Conservation (phyloP, 2,797 vertebrate species). For the Pagetopsis macropterus region DNA sequence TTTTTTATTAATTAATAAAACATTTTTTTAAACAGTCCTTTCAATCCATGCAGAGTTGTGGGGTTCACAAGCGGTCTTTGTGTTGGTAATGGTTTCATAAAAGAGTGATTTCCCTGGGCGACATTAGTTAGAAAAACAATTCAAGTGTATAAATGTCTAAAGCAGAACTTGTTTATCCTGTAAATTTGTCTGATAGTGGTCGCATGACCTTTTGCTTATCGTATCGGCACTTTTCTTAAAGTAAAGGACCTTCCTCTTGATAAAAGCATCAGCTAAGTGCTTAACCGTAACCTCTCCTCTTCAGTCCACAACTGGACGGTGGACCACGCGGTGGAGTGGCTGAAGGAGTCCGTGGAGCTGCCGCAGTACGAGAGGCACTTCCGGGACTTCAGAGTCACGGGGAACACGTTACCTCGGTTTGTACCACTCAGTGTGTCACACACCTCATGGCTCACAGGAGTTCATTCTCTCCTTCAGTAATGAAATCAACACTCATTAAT, state of each 20-base stretch:
- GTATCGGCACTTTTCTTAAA: background rate
- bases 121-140: too few species aligned
- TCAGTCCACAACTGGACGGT: conserved; percentile 98
- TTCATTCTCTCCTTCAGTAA: background rate
- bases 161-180: background rate
- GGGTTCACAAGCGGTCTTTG: too few species aligned
- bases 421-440: background rate
- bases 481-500: background rate
- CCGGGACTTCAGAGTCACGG: conserved; percentile 92
- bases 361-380: conserved; percentile 97
- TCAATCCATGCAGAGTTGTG: too few species aligned
- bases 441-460: background rate
- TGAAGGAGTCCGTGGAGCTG: conserved; percentile 96
- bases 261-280: background rate
- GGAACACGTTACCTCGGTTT: conserved; percentile 96
- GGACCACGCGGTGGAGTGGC: conserved; percentile 93
- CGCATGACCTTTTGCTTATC: background rate
- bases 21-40: too few species aligned
- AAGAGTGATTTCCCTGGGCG: too few species aligned
- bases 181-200: too few species aligned
- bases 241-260: background rate
- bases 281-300: conserved; percentile 4
- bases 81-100: too few species aligned
- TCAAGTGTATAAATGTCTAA: too few species aligned
- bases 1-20: too few species aligned